Evolutionary conservation across 2,888 invertebrate species (phyloP).

Genomic region (Rhagophthalmus giganteus): DNA sequence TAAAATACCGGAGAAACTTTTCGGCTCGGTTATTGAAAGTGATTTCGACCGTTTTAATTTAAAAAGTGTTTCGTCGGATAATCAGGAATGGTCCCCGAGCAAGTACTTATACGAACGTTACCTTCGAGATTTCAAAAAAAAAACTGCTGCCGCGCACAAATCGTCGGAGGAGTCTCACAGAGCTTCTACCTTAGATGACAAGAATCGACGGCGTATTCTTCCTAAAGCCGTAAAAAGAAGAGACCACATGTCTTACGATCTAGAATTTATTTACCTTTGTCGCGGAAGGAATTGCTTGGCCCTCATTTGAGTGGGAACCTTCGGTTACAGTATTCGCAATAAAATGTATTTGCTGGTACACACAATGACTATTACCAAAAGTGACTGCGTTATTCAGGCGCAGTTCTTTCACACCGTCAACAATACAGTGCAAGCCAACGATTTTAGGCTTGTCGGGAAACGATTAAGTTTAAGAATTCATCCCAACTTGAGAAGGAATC

Average conservation of each 20-base stretch:
- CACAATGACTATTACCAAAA: constrained; percentile 55
- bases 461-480: constrained; percentile 45
- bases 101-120: neutral
- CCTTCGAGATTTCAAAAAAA: constrained; percentile 1
- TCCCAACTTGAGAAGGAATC: constrained; percentile 40
- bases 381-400: constrained; percentile 53
- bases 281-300: constrained; percentile 51
- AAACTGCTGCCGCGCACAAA: neutral
- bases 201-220: constrained; percentile 44
- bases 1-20: neutral
- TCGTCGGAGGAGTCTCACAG: constrained; percentile 34
- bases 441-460: constrained; percentile 45
- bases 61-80: constrained; percentile 1
- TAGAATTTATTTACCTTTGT: constrained; percentile 44
- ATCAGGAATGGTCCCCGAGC: constrained; percentile 19
- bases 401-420: constrained; percentile 54
- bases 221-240: constrained; percentile 50
- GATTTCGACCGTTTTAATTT: neutral
- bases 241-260: constrained; percentile 37
- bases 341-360: constrained; percentile 53
- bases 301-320: constrained; percentile 39
- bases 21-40: too few species aligned
- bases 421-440: constrained; percentile 34
- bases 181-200: constrained; percentile 55
- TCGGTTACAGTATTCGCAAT: constrained; percentile 1